phyloP scores from a whole-genome alignment of 2,113 vertebrate species.

The Limanda limanda region DNA sequence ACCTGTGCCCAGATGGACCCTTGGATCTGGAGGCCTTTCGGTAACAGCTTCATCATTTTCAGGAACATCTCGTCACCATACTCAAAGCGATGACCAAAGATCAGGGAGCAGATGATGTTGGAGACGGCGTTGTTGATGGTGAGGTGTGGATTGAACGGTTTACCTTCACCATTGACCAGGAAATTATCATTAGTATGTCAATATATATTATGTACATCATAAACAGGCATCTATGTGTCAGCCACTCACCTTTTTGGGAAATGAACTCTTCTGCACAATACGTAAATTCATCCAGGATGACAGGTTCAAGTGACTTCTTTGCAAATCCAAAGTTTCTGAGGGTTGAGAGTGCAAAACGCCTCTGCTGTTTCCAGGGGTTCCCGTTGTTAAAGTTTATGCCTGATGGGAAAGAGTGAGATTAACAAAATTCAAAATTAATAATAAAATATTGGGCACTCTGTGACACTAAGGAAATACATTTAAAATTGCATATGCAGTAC shows the following conservation, averaged over 20 bases:
- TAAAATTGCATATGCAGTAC: too few species aligned
- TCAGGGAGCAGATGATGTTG: slow-evolving; percentile 87
- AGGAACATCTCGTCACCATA: slow-evolving; percentile 80
- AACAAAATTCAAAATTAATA: not conserved
- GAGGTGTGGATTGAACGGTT: slow-evolving; percentile 75
- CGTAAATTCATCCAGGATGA: slow-evolving; percentile 81
- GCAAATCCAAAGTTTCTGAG: slow-evolving; percentile 84
- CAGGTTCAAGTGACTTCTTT: slow-evolving; percentile 78
- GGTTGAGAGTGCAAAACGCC: slow-evolving; percentile 77
- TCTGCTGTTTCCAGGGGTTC: slow-evolving; percentile 78
- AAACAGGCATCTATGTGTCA: rapidly evolving
- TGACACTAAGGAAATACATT: too few species aligned
- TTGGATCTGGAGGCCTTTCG: slow-evolving; percentile 52
- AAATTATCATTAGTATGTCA: too few species aligned
- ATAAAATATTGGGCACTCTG: too few species aligned
- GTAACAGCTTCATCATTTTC: slow-evolving; percentile 76
- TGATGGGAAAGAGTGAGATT: slow-evolving; percentile 10
- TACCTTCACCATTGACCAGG: slow-evolving; percentile 28
- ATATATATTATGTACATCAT: too few species aligned
- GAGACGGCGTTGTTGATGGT: slow-evolving; percentile 83
- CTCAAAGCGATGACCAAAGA: slow-evolving; percentile 86
- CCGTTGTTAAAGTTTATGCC: slow-evolving; percentile 62
- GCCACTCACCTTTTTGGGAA: slow-evolving; percentile 26
- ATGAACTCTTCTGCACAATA: slow-evolving; percentile 27
- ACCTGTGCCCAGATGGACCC: slow-evolving; percentile 76